These are phyloP conservation scores for Brachypterus glaber DNA, from an alignment of 2,888 invertebrate genomes.

Conservation along the genomic window DNA sequence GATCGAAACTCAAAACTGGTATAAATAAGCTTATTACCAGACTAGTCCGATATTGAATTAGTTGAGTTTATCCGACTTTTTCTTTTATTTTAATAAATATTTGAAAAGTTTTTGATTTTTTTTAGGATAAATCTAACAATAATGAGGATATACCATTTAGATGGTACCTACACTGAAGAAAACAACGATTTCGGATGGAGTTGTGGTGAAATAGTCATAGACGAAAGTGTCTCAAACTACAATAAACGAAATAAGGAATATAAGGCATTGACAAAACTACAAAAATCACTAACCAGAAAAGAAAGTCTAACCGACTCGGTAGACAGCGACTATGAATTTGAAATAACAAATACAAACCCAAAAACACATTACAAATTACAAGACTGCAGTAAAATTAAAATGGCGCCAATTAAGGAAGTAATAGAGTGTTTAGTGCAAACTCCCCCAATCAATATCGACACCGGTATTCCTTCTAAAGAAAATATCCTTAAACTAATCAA, in stretches of 20 bases:
- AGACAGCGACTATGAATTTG: background rate
- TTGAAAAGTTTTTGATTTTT: too few species aligned
- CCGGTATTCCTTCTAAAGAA: slow-evolving; percentile 22
- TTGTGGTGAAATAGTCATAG: slow-evolving; percentile 23
- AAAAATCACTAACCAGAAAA: background rate
- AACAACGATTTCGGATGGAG: slow-evolving; percentile 32
- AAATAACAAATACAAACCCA: background rate
- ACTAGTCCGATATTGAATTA: too few species aligned
- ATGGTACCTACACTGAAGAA: slow-evolving; percentile 28
- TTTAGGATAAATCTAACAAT: too few species aligned
- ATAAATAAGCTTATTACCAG: too few species aligned
- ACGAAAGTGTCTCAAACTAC: slow-evolving; percentile 17
- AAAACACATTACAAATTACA: too few species aligned
- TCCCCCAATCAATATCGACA: slow-evolving; percentile 14
- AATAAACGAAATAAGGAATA: slow-evolving; percentile 15
- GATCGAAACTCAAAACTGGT: too few species aligned
- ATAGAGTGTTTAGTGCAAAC: slow-evolving; percentile 8
- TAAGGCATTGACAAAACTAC: background rate
- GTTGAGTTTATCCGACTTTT: too few species aligned
- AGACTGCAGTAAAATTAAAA: slow-evolving; percentile 16
- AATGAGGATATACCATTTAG: slow-evolving; percentile 31
- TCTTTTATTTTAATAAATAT: too few species aligned
- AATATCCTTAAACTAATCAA: slow-evolving; percentile 25
- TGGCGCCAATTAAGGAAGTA: slow-evolving; percentile 13
- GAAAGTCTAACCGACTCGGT: background rate